Evolutionary conservation across 2,888 invertebrate genomes (phyloP).

Genomic region (Papilio elwesi): DNA sequence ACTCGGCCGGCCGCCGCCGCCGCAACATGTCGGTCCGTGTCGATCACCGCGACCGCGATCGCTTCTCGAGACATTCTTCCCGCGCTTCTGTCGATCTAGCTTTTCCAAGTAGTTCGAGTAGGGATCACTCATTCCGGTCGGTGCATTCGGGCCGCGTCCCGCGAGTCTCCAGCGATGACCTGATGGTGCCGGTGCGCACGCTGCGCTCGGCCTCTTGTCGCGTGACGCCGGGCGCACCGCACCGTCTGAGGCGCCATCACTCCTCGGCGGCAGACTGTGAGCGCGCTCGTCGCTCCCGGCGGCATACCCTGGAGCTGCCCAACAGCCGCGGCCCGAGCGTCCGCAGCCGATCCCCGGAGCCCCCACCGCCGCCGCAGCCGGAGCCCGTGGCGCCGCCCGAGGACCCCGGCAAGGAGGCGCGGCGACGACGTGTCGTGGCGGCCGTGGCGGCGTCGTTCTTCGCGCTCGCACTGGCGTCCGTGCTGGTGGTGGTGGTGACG

Average conservation of each 20-base stretch:
- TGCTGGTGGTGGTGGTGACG: conserved; percentile 90
- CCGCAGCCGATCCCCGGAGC: conserved; percentile 76
- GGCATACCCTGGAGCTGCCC: conserved; percentile 76
- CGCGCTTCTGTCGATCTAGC: conserved; percentile 80
- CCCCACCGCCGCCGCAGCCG: conserved; percentile 62
- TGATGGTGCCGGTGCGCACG: conserved; percentile 79
- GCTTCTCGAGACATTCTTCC: conserved; percentile 80
- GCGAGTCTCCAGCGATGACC: conserved; percentile 76
- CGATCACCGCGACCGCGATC: conserved; percentile 78
- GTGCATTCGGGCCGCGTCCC: conserved; percentile 79
- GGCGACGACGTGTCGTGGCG: conserved; percentile 88
- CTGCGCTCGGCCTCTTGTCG: conserved; percentile 79
- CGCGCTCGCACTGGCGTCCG: conserved; percentile 88
- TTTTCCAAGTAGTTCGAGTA: conserved; percentile 71
- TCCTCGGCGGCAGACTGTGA: conserved; percentile 80
- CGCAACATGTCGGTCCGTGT: conserved; percentile 81
- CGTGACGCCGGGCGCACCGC: conserved; percentile 75
- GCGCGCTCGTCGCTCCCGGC: conserved; percentile 75
- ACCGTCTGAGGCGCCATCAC: conserved; percentile 78
- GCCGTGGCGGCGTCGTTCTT: conserved; percentile 89
- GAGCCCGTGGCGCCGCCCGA: conserved; percentile 77
- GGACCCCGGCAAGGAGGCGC: conserved; percentile 86
- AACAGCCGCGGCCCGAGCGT: conserved; percentile 77
- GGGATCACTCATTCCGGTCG: conserved; percentile 78
- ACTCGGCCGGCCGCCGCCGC: conserved; percentile 81